Evolutionary conservation across 2,888 invertebrate species (phyloP).

Genomic region (Unio delphinus): DNA sequence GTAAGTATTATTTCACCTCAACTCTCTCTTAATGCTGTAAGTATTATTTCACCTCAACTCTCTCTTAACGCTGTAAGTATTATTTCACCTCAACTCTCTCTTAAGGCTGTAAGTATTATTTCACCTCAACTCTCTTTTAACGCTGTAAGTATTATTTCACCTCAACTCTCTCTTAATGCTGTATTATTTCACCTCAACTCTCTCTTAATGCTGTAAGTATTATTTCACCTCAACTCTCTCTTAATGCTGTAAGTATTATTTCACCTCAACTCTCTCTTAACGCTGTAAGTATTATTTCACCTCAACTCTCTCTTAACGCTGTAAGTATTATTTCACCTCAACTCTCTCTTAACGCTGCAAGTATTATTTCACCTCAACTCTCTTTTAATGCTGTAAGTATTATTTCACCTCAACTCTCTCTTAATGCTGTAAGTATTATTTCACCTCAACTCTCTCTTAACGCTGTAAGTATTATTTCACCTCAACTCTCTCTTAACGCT

Average conservation of each 20-base stretch:
- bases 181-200: conserved; percentile 48
- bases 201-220: conserved; percentile 33
- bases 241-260: conserved; percentile 21
- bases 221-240: conserved; percentile 52
- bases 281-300: conserved; percentile 21
- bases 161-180: conserved; percentile 54
- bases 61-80: conserved; percentile 39
- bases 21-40: conserved; percentile 41
- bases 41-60: conserved; percentile 47
- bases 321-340: conserved; percentile 40
- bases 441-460: conserved; percentile 58
- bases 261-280: conserved; percentile 58
- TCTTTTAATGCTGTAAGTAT: conserved; percentile 32
- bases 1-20: conserved; percentile 40
- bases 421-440: conserved; percentile 21
- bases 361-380: conserved; percentile 47
- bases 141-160: conserved; percentile 21
- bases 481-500: conserved; percentile 54
- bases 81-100: conserved; percentile 52
- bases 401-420: conserved; percentile 52
- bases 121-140: conserved; percentile 58
- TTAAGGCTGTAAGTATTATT: conserved; percentile 21
- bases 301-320: conserved; percentile 54
- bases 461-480: conserved; percentile 21
- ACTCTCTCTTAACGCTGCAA: conserved; percentile 47